Conservation (phyloP, 2,113 vertebrate species). For the Nesoenas mayeri region DNA sequence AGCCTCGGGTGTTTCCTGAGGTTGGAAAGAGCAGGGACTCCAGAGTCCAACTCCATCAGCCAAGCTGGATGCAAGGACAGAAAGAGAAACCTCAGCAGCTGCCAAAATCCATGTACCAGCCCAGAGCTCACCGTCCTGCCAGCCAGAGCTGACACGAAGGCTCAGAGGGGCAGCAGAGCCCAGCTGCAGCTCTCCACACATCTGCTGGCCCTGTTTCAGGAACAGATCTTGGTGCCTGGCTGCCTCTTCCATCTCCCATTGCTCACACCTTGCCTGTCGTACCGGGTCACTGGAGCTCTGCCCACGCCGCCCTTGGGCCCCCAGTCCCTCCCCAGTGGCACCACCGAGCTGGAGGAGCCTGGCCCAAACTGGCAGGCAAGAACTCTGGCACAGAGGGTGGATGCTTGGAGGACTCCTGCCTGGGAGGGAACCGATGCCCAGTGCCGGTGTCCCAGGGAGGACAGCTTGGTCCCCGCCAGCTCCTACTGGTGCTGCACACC, state of each 20-base stretch:
- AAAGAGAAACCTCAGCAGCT: not conserved
- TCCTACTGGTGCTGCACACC: not conserved
- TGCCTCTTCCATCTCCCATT: not conserved
- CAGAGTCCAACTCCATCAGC: not conserved
- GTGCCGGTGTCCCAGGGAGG: not conserved
- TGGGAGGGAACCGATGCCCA: not conserved
- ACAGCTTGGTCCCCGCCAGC: not conserved
- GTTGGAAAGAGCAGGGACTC: not conserved
- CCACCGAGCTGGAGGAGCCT: not conserved
- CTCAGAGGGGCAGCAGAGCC: not conserved
- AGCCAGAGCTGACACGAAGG: not conserved
- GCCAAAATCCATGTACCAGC: not conserved
- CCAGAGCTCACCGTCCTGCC: not conserved
- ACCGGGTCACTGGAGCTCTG: rapidly evolving
- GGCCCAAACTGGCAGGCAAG: rapidly evolving
- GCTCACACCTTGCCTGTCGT: not conserved
- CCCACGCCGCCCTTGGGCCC: rapidly evolving
- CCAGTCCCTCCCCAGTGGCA: not conserved
- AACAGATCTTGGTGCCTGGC: rapidly evolving
- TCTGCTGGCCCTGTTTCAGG: not conserved
- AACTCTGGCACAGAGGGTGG: not conserved
- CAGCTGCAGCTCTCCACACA: not conserved
- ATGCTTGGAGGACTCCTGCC: not conserved
- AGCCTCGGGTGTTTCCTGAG: rapidly evolving
- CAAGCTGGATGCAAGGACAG: not conserved